These are phyloP conservation scores for Sminthopsis crassicaudata DNA, from an alignment of 2,113 vertebrate genomes.

Conservation along the genomic window DNA sequence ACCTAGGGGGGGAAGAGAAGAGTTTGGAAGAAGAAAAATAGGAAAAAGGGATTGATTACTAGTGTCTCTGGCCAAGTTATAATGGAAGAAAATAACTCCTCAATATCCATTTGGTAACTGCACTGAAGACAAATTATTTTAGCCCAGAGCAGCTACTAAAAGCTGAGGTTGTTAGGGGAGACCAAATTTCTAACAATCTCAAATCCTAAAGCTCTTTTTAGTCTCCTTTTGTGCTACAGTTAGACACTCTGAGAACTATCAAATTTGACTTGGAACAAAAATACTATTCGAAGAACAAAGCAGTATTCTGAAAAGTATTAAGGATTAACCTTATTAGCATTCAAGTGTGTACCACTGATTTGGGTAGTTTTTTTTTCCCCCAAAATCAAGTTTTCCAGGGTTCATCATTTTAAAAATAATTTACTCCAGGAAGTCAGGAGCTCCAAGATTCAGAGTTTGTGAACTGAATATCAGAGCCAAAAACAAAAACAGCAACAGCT, in stretches of 20 bases:
- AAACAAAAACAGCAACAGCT: conserved; percentile 28
- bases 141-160: conserved; percentile 1
- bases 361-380: not conserved
- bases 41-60: not conserved
- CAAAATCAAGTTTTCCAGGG: conserved; percentile 15
- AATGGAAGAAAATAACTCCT: conserved; percentile 1
- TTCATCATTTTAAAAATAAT: conserved; percentile 30
- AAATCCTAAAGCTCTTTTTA: not conserved
- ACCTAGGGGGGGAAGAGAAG: not conserved
- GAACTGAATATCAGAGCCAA: not conserved
- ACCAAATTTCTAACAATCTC: not conserved
- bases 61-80: conserved; percentile 1
- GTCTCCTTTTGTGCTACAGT: not conserved
- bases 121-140: not conserved
- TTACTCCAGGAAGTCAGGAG: conserved; percentile 15
- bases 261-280: conserved; percentile 38
- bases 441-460: conserved; percentile 1
- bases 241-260: not conserved
- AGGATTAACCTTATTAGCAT: conserved; percentile 23
- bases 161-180: not conserved
- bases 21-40: not conserved
- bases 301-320: conserved; percentile 38
- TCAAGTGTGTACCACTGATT: conserved; percentile 37
- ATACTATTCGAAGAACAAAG: not conserved
- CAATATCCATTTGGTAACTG: not conserved